phyloP scores from a whole-genome alignment of 2,888 invertebrate species.

The Prosapia bicincta region DNA sequence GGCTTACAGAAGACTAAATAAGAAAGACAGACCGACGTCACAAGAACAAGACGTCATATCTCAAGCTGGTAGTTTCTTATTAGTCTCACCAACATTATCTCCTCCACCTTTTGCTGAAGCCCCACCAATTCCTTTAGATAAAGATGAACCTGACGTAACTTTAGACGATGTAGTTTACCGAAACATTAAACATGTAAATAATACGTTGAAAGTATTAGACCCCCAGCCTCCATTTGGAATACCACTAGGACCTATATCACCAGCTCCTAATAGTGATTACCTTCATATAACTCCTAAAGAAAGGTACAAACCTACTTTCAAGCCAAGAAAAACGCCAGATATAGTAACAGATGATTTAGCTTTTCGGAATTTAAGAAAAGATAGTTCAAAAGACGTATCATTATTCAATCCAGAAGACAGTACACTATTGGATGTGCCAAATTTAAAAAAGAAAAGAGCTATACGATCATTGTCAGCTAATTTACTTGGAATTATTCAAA shows the following conservation, averaged over 20 bases:
- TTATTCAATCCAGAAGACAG: slow-evolving; percentile 28
- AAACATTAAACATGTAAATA: slow-evolving; percentile 74
- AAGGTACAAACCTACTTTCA: slow-evolving; percentile 54
- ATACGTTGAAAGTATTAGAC: slow-evolving; percentile 62
- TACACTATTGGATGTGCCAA: slow-evolving; percentile 18
- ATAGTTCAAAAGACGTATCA: slow-evolving; percentile 55
- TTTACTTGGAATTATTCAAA: slow-evolving; percentile 71
- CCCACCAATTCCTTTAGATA: slow-evolving; percentile 30
- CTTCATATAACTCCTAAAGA: slow-evolving; percentile 66
- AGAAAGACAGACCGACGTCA: slow-evolving; percentile 52
- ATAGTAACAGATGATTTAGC: slow-evolving; percentile 85
- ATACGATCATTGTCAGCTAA: slow-evolving; percentile 81
- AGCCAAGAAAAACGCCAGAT: slow-evolving; percentile 71
- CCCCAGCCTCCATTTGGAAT: slow-evolving; percentile 90
- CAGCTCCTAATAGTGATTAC: slow-evolving; percentile 79
- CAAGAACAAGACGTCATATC: slow-evolving; percentile 49
- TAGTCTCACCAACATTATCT: slow-evolving; percentile 62
- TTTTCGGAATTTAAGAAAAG: slow-evolving; percentile 79
- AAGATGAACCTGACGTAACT: slow-evolving; percentile 70
- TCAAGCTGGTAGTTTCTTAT: slow-evolving; percentile 61
- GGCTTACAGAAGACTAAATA: slow-evolving; percentile 71
- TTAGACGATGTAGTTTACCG: slow-evolving; percentile 82
- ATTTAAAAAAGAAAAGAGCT: slow-evolving; percentile 67
- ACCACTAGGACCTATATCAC: slow-evolving; percentile 77
- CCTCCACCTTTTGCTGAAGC: slow-evolving; percentile 37